Evolutionary conservation across 2,888 invertebrate genomes (phyloP), one percentile per base, ranked within the genome.

Genomic region (Xylota sylvarum): DNA sequence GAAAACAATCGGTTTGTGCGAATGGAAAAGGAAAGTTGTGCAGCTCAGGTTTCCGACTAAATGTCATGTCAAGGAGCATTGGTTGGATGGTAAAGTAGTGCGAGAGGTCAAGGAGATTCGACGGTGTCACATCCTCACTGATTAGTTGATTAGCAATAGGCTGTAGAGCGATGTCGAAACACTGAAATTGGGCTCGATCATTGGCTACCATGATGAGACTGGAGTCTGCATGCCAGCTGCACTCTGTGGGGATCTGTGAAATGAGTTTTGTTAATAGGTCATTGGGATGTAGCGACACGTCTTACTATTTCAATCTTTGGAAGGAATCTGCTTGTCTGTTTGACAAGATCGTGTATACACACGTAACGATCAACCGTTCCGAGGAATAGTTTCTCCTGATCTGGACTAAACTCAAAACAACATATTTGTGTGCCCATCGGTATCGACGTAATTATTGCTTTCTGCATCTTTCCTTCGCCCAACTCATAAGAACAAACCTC

Each of bases 311-410:
- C 95, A 73, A 96, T 95, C 91, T 96, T 96, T 43, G 91, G 87
- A 4, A 96, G 94, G 17, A 95, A 95, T 90, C 95, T 95, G 5
- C 96, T 97, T 0, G 96, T 94, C 56, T 97, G 96, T 87, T 95
- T 94, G 30, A 94, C 93, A 79, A 95, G 94, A 93, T 98, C 97
- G 89, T 97, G 94, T 27, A 98, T 93, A 48, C 96, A 96, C 84
- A 98, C 92, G 3, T 97, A 95, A 5, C 97, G 96, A 93, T 98
- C 97, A 62, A 97, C 96, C 90, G 97, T 97, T 7, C 97, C 97
- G 55, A 97, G 92, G 30, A 98, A 93, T 7, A 98, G 93, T 89
- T 96, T 95, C 89, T 96, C 95, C 91, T 96, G 96, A 90, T 96
- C 94, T 0, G 95, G 95, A 89, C 95, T 96, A 90, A 96, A 94